Base-by-base conservation (phyloP, 37 sponge, comb jelly and placozoan species). In the Halisarca cf. caerulea region DNA sequence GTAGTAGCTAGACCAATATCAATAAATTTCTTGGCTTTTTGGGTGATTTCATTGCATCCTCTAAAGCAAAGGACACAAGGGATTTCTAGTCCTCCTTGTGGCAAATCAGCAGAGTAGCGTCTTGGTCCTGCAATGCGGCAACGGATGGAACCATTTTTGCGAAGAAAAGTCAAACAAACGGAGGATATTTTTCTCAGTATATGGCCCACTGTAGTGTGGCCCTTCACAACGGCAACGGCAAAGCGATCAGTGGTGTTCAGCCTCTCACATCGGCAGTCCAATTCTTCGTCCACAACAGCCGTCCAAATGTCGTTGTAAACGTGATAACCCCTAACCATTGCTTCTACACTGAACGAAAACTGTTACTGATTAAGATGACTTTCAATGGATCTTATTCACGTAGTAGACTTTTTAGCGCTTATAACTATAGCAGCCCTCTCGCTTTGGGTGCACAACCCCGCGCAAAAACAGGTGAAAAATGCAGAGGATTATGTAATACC, bases 221-320 rank as follows among this genome's bases (percentile, higher is more conserved):
- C 69, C 55, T 51, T 87, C 41, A 61, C 58, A 35, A 81, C 74
- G 32, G 73, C 62, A 7, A 85, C 79, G 82, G 88, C 88, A 37
- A 82, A 82, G 21, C 75, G 75, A 24, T 87, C 66, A 8, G 25
- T 6, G 32, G 58, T 28, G 78, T 87, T 82, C 27, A 28, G 32
- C 33, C 5, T 34, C 51, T 87, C 78, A 34, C 82, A 43, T 32
- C 60, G 15, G 82, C 83, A 82, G 21, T 18, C 36, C 18, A 87
- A 42, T 42, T 54, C 66, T 36, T 87, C 78, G 20, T 55, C 60
- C 18, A 82, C 55, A 15, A 32, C 59, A 59, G 83, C 83, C 73
- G 27, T 70, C 83, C 88, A 87, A 32, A 87, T 82, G 45, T 82
- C 82, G 40, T 58, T 43, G 55, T 70, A 87, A 17, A 87, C 83